Evolutionary conservation across 1,140 invertebrate species (phyloP).

Genomic region (Cotesia typhae): DNA sequence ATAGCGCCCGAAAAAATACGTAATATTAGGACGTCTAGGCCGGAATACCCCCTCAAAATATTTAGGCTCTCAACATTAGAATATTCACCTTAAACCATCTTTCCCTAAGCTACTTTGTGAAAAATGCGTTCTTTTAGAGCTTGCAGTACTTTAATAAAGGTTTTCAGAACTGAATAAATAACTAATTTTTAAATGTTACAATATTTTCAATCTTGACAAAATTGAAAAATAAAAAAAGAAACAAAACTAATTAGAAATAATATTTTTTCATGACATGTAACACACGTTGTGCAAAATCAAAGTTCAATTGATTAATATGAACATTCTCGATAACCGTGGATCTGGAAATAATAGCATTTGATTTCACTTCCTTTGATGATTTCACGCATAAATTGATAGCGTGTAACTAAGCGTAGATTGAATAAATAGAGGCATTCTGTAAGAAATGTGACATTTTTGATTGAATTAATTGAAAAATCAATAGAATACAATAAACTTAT

Average conservation of each 20-base stretch:
- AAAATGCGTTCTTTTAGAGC: too few relatives aligned
- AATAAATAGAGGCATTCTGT: neutral
- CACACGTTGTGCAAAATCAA: neutral
- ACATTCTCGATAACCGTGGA: neutral
- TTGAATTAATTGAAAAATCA: neutral
- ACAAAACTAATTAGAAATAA: neutral
- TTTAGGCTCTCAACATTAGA: too few relatives aligned
- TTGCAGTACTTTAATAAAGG: too few relatives aligned
- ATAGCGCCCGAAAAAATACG: too few relatives aligned
- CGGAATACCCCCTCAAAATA: too few relatives aligned
- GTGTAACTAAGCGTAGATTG: neutral
- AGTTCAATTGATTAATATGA: conserved; percentile 1
- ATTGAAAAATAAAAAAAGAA: neutral
- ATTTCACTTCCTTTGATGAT: conserved; percentile 17
- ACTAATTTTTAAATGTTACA: too few relatives aligned
- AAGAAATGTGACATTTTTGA: too few relatives aligned
- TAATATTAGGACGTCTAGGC: too few relatives aligned
- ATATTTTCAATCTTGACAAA: too few relatives aligned
- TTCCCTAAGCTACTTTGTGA: too few relatives aligned
- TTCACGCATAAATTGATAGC: conserved; percentile 13
- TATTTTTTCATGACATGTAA: neutral
- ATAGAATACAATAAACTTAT: neutral
- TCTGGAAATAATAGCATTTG: conserved; percentile 11
- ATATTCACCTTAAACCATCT: too few relatives aligned
- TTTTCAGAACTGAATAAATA: too few relatives aligned